Evolutionary conservation across 2,113 vertebrate species (phyloP).

Genomic region (Callorhinus ursinus): DNA sequence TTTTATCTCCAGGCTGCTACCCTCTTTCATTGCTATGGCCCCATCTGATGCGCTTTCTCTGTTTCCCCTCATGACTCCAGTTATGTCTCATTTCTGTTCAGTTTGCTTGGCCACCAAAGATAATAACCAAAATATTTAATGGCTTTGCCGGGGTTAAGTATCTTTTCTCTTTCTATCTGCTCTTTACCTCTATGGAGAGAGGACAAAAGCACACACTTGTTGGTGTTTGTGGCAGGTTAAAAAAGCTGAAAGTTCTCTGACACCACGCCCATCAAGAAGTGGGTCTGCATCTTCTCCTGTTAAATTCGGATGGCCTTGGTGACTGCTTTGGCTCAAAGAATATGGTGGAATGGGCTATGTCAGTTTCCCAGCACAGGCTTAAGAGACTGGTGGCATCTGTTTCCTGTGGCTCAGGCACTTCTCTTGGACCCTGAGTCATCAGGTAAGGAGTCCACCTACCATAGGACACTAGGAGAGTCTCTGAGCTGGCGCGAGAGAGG

Average conservation of each 20-base stretch:
- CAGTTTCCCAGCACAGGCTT: not conserved
- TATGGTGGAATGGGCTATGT: not conserved
- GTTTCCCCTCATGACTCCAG: not conserved
- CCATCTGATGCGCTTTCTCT: not conserved
- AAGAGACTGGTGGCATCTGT: not conserved
- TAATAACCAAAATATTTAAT: not conserved
- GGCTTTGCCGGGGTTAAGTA: not conserved
- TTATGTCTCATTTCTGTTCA: not conserved
- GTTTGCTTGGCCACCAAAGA: not conserved
- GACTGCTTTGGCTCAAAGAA: not conserved
- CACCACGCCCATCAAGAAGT: not conserved
- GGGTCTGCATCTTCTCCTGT: not conserved
- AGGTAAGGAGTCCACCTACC: not conserved
- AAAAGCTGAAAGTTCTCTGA: not conserved
- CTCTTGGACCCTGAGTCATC: not conserved
- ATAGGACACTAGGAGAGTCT: not conserved
- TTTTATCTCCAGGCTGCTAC: not conserved
- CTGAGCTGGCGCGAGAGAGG: no score
- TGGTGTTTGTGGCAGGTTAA: not conserved
- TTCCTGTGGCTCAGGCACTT: rapidly evolving
- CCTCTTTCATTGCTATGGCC: not conserved
- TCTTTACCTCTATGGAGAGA: not conserved
- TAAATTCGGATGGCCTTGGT: not conserved
- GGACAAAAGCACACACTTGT: not conserved
- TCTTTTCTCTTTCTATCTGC: not conserved